phyloP scores from a whole-genome alignment of 1,140 invertebrate species.

The Apis florea region DNA sequence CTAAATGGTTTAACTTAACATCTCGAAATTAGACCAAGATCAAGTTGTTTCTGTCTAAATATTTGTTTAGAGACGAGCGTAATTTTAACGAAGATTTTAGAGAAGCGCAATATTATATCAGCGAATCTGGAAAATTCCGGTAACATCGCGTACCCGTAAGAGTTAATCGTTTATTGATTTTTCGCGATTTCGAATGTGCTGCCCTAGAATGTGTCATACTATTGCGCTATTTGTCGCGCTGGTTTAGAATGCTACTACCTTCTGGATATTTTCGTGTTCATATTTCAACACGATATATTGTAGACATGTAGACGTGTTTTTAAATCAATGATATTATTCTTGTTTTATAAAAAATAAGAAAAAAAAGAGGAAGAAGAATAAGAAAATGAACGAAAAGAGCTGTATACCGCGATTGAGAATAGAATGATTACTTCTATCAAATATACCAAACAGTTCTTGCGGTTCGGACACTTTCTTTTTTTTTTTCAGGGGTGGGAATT shows the following conservation, averaged over 20 bases:
- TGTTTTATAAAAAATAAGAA: not conserved
- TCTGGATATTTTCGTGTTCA: not conserved
- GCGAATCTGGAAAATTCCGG: not conserved
- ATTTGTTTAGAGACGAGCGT: too few relatives aligned
- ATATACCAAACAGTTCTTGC: not conserved
- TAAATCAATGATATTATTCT: not conserved
- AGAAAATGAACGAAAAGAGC: not conserved
- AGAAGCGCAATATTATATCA: not conserved
- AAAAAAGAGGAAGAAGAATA: not conserved
- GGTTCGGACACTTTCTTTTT: constrained; percentile 8
- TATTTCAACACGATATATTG: not conserved
- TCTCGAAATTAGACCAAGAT: constrained; percentile 4
- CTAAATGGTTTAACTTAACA: not conserved
- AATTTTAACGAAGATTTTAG: not conserved
- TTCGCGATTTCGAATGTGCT: constrained; percentile 26
- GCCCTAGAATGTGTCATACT: not conserved
- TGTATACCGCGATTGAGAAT: not conserved
- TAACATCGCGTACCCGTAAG: not conserved
- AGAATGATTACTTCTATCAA: not conserved
- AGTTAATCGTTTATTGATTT: constrained; percentile 49
- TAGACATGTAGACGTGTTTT: not conserved
- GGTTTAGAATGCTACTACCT: not conserved
- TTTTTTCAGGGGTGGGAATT: constrained; percentile 20
- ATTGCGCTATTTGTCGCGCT: not conserved
- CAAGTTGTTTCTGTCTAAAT: not conserved